Conservation (phyloP, 2,113 vertebrate genomes). For the Alosa alosa region DNA sequence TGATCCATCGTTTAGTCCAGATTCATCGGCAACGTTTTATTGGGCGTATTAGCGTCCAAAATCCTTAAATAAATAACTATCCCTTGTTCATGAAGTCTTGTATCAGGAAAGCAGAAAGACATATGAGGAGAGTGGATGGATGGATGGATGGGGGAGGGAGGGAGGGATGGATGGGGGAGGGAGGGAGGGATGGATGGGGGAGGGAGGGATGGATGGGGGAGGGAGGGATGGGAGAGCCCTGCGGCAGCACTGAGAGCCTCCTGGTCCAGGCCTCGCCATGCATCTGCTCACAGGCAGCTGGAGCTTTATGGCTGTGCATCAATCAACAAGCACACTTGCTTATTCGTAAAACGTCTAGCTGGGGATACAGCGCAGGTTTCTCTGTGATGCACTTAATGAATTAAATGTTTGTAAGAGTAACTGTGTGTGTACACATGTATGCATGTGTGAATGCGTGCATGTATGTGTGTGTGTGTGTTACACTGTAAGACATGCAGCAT, state of each 20-base stretch:
- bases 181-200: no score
- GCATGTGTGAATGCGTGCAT: neutral
- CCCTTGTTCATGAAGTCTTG: neutral
- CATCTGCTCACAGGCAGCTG: neutral
- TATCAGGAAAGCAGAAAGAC: neutral
- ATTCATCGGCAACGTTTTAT: neutral
- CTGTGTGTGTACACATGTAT: neutral
- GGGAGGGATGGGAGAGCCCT: neutral
- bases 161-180: no score
- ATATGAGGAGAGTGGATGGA: neutral
- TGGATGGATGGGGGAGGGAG: neutral
- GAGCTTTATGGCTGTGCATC: neutral
- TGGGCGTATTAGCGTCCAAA: neutral
- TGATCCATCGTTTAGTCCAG: neutral
- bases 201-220: no score
- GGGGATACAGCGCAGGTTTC: neutral
- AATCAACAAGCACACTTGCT: neutral
- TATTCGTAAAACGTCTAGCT: neutral
- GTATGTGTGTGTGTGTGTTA: neutral
- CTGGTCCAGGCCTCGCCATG: neutral
- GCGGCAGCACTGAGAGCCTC: no score
- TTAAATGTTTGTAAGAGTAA: neutral
- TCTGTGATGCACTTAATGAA: neutral
- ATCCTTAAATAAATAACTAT: neutral
- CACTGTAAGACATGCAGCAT: neutral